phyloP scores from a whole-genome alignment of 2,113 vertebrate genomes.

The Zapus hudsonius region DNA sequence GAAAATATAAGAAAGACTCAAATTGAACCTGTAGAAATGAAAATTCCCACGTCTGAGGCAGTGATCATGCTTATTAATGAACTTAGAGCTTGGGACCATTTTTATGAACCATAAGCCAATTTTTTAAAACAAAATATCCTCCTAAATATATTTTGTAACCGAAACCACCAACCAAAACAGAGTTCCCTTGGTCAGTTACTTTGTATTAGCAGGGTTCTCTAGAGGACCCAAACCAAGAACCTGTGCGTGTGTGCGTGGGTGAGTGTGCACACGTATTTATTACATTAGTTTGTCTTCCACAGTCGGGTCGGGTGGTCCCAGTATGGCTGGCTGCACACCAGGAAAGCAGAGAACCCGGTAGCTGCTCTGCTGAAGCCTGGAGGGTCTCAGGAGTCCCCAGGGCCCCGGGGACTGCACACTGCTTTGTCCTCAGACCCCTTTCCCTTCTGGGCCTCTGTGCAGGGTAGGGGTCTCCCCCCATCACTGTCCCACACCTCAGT shows the following conservation, averaged over 20 bases:
- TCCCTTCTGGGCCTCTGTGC: no score
- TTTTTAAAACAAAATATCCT: constrained; percentile 25
- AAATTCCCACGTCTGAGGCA: not conserved
- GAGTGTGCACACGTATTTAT: no score
- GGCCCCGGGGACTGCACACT: no score
- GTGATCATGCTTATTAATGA: not conserved
- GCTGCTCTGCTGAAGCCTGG: not conserved
- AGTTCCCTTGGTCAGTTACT: not conserved
- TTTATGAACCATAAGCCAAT: not conserved
- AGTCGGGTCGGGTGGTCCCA: not conserved
- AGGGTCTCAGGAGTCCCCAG: no score
- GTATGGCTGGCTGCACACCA: not conserved
- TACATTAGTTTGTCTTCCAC: no score
- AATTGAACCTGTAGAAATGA: not conserved
- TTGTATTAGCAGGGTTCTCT: not conserved
- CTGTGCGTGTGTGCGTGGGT: no score
- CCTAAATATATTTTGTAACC: not conserved
- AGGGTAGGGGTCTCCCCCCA: no score
- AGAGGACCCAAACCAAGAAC: no score
- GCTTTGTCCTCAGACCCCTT: not conserved
- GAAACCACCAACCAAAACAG: not conserved
- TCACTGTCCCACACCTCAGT: not conserved
- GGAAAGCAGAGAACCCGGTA: not conserved
- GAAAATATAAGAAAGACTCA: not conserved
- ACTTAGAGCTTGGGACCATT: not conserved